Evolutionary conservation across 1,140 invertebrate species (phyloP).

Genomic region (Achroia grisella): DNA sequence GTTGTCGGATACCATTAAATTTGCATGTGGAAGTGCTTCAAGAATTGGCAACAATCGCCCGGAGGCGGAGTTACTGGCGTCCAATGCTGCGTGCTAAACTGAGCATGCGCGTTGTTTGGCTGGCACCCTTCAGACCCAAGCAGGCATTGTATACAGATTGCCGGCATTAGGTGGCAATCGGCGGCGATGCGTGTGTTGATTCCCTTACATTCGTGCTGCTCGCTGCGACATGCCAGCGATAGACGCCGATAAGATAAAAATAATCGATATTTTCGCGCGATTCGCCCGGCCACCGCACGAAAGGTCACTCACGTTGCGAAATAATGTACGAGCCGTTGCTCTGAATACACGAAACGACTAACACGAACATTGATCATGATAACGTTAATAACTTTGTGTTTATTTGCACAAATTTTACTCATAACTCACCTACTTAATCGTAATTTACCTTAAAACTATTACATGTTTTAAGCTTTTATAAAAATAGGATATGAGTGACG

Average conservation of each 20-base stretch:
- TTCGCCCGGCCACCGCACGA: slow-evolving; percentile 44
- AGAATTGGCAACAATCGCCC: slow-evolving; percentile 25
- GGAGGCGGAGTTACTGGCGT: slow-evolving; percentile 46
- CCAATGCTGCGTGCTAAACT: slow-evolving; percentile 36
- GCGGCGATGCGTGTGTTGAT: slow-evolving; percentile 43
- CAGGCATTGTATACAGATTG: background rate
- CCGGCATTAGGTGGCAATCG: background rate
- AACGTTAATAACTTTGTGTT: slow-evolving; percentile 3
- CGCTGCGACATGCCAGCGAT: slow-evolving; percentile 56
- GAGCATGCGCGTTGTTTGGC: slow-evolving; percentile 45
- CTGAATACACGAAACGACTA: slow-evolving; percentile 10
- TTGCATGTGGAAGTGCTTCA: slow-evolving; percentile 18
- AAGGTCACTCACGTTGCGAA: slow-evolving; percentile 57
- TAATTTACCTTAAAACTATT: too few species aligned
- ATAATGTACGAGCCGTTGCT: slow-evolving; percentile 21
- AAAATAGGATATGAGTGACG: too few species aligned
- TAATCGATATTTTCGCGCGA: slow-evolving; percentile 69
- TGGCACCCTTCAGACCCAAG: background rate
- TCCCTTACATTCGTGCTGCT: slow-evolving; percentile 38
- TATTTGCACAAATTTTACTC: background rate
- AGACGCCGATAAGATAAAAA: slow-evolving; percentile 59
- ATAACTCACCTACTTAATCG: too few species aligned
- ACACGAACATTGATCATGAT: slow-evolving; percentile 6
- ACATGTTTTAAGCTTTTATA: too few species aligned
- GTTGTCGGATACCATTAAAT: background rate